Base-by-base conservation (phyloP, 2,888 invertebrate species). In the Idaea biselata region DNA sequence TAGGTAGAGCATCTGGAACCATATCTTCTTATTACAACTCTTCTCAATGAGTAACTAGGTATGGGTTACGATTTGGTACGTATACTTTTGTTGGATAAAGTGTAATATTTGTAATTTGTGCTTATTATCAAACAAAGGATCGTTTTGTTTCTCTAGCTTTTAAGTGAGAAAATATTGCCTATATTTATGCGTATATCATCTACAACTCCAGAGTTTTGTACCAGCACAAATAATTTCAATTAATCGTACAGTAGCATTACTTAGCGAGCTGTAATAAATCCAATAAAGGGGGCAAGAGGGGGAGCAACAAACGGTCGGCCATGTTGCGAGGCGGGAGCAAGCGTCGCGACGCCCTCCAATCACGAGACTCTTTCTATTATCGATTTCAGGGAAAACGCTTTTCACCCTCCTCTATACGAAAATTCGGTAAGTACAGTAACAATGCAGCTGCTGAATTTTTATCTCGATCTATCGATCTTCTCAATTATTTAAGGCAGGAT, bases 341-440 rank as follows among this genome's bases (percentile, higher is more conserved):
- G 77, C 78, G 82, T 78, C 75, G 79, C 76, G 78, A 81, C 78
- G 83, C 84, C 80, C 80, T 79, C 76, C 86, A 88, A 87, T 87
- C 87, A 78, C 73, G 72, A 70, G 74, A 68, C 79, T 81, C 78
- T 84, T 86, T 86, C 79, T 79, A 66, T 68, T 88, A 90, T 90
- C 77, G 90, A 90, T 90, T 87, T 79, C 71, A 75, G 76, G 79
- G 81, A 77, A 82, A 82, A 80, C 73, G 72, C 65, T 81, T 83
- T 82, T 79, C 80, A 73, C 79, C 73, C 70, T 75, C 68, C 69
- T 69, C 65, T 68, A 67, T 63, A 64, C 68, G 66, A 68, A 67
- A 62, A 65, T 63, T 60, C 60, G 62, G 55, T 58, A 25, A n/a
- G n/a, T n/a, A n/a, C n/a, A n/a, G n/a, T 59, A 53, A 60, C 62